These are phyloP conservation scores for Hypselothyrea guttata DNA, from an alignment of 2,888 invertebrate genomes.

Conservation along the genomic window DNA sequence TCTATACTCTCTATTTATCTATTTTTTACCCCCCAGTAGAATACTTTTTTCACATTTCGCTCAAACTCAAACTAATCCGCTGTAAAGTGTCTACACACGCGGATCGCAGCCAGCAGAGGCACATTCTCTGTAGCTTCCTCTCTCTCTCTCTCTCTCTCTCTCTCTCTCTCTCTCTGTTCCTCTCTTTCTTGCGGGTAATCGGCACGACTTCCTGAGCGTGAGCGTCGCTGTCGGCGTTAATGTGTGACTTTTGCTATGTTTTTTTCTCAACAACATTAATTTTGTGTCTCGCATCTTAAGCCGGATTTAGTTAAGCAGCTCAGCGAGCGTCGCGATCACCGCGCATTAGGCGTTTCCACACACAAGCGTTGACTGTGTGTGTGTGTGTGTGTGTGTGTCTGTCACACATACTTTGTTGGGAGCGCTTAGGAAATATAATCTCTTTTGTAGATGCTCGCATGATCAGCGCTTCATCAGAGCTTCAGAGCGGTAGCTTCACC, in stretches of 20 bases:
- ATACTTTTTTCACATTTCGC: slow-evolving; percentile 51
- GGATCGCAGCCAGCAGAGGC: neutral
- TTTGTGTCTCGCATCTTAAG: slow-evolving; percentile 81
- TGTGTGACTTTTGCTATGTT: slow-evolving; percentile 79
- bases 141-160: neutral
- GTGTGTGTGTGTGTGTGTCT: neutral
- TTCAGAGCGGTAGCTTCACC: slow-evolving; percentile 38
- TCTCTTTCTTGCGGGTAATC: slow-evolving; percentile 50
- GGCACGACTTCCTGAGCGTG: slow-evolving; percentile 71
- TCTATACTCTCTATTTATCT: neutral
- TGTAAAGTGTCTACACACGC: slow-evolving; percentile 66
- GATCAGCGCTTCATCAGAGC: slow-evolving; percentile 73
- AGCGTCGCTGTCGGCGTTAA: slow-evolving; percentile 64
- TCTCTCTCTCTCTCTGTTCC: neutral
- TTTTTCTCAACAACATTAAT: slow-evolving; percentile 79
- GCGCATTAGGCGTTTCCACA: slow-evolving; percentile 61
- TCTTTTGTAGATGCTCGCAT: slow-evolving; percentile 80
- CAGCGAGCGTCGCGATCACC: slow-evolving; percentile 67
- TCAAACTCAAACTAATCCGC: slow-evolving; percentile 73
- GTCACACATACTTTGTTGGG: slow-evolving; percentile 71
- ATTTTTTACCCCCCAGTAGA: neutral
- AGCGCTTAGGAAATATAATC: slow-evolving; percentile 79
- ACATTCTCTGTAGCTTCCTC: neutral
- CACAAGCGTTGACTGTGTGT: slow-evolving; percentile 10
- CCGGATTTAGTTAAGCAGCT: slow-evolving; percentile 83